These are phyloP conservation scores for Falco biarmicus DNA, from an alignment of 2,797 vertebrate species.

Conservation along the genomic window DNA sequence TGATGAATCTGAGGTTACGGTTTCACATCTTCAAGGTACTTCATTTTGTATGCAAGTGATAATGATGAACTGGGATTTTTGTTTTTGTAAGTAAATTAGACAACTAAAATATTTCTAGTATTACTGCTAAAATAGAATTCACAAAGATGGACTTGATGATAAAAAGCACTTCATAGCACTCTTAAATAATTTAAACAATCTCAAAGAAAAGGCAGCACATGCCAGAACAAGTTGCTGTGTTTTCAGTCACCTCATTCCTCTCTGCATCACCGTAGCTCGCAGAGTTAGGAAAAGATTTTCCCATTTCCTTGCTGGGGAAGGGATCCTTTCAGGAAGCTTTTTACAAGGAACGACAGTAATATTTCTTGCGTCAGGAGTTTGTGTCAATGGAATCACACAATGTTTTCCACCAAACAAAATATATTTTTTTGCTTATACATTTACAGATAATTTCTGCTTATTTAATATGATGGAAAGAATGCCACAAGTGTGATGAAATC, in stretches of 20 bases:
- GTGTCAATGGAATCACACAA: background rate
- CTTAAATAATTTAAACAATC: constrained; percentile 40
- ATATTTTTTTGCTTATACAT: background rate
- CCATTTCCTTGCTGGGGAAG: background rate
- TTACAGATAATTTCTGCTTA: background rate
- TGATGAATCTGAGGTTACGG: background rate
- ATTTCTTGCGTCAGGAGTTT: background rate
- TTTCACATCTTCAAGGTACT: background rate
- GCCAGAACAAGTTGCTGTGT: background rate
- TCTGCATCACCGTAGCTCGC: background rate
- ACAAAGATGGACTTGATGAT: background rate
- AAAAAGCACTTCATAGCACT: background rate
- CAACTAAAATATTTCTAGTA: background rate
- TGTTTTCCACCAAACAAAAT: background rate
- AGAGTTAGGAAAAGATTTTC: background rate
- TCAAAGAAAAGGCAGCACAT: constrained; percentile 12
- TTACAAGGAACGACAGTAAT: background rate
- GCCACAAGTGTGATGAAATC: background rate
- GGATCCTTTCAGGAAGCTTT: background rate
- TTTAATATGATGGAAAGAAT: background rate
- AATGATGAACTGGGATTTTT: background rate
- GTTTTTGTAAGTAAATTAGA: background rate
- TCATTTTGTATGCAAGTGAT: background rate
- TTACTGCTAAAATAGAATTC: background rate
- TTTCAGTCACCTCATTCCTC: background rate